Base-by-base conservation (phyloP, 2,888 invertebrate genomes). In the Dione vanillae region DNA sequence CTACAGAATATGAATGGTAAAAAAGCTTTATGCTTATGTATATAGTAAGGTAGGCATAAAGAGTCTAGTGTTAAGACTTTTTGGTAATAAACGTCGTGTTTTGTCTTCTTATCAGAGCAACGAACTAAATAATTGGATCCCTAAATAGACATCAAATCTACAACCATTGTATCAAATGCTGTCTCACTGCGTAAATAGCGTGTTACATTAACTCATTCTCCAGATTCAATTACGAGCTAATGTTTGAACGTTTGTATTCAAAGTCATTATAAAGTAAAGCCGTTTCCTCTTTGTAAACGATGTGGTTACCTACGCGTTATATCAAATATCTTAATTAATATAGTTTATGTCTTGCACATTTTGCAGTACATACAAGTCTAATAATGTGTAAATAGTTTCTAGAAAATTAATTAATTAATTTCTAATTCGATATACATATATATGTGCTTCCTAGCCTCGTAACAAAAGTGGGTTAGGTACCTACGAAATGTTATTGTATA, bases 141-240 rank as follows among this genome's bases (percentile, higher is more conserved):
- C 19, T 0, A 6, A 5, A 19, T n/a, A 45, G n/a, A n/a, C 45
- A 9, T 16, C 47, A 9, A n/a, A n/a, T 9, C 9, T 9, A 47
- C 2, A 47, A 16, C 16, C n/a, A 47, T 16, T n/a, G n/a, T 16
- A 16, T 16, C n/a, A n/a, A n/a, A 10, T 27, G 27, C 0, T n/a
- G 47, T 47, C 10, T 16, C 16, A 16, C 10, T 9, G 16, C n/a
- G 16, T 16, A 10, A 47, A 19, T 51, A 20, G 20, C 19, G 19
- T 51, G 11, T 51, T 19, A 11, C 10, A 51, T 51, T 1, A 51
- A 20, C 51, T 51, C 1, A 16, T 11, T 20, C 3, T 20, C 14
- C 10, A 1, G 9, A 54, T 54, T 54, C 35, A 54, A 27, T 54
- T 54, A 54, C n/a, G 52, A 35, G n/a, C 35, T 54, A 54, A 35